Evolutionary conservation across 2,797 vertebrate species (phyloP), one percentile per base, ranked within the genome.

Genomic region (Schizopygopsis pylzovi): DNA sequence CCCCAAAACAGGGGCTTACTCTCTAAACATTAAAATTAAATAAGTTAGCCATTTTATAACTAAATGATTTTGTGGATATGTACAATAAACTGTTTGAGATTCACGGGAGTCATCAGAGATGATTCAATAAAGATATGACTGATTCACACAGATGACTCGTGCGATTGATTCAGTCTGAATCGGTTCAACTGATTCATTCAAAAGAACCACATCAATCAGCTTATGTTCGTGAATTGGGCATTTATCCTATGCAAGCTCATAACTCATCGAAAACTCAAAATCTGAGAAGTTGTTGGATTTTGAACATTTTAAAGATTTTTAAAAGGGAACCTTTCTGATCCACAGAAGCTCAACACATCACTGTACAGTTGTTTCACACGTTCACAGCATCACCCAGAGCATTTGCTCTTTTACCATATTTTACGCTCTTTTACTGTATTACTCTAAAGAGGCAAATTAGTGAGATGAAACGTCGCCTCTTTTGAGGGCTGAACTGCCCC

Each of bases 371-470:
- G 18, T 47, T 63, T 47, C 18, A 76, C 70, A 77, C 18, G 3
- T 16, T 72, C 43, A 11, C 63, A 49, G 52, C 81, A 79, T 56
- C 37, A 85, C 81, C 85, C 52, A 39, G 5, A 39, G 37, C 47
- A 82, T 81, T 87, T 84, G 63, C 56, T 41, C 65, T 70, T 84
- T 87, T 84, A 90, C 90, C 92, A 91, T 80, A 82, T 33, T 33
- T 33, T 33, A 33, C 33, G 2, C 33, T 33, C 33, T 33, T 33
- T 33, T 86, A 67, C 6, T 80, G 88, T 86, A 90, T 94, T 92
- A 90, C 89, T 67, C 87, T 92, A 93, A 94, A 90, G 91, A 93
- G 89, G 70, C 80, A 91, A 92, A 95, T 94, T 90, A 94, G 89
- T 90, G 91, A 49, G 86, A 86, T 82, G 87, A 89, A 86, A 85